Conservation (phyloP, 2,113 vertebrate genomes). For the Tachysurus fulvidraco region DNA sequence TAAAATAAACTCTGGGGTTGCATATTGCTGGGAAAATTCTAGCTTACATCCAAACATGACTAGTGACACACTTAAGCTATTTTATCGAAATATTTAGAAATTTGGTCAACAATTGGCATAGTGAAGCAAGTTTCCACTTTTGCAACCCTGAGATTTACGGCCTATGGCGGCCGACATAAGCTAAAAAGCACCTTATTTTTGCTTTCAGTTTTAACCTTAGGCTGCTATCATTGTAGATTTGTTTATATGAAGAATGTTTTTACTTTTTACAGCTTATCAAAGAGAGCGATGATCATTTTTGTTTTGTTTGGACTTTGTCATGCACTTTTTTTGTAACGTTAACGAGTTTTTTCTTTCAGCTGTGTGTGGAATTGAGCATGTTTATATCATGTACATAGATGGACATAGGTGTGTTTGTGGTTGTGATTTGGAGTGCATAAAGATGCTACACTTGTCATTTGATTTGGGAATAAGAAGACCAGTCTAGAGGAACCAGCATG, state of each 20-base stretch:
- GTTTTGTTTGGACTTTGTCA: conserved; percentile 60
- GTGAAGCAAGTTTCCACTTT: background rate
- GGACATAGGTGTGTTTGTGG: conserved; percentile 49
- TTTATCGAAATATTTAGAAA: background rate
- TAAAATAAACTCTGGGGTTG: conserved; percentile 61
- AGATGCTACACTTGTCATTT: conserved; percentile 42
- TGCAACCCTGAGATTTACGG: conserved; percentile 30
- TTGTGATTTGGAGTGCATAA: conserved; percentile 80
- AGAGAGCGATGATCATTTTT: conserved; percentile 63
- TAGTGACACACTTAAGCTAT: background rate
- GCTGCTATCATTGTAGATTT: conserved; percentile 97
- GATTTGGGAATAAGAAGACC: background rate
- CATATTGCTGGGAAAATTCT: conserved; percentile 19
- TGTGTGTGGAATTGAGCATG: conserved; percentile 76
- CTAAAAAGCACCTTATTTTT: conserved; percentile 96
- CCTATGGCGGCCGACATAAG: conserved; percentile 76
- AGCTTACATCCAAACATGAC: background rate
- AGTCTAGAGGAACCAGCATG: conserved; percentile 20
- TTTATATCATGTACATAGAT: conserved; percentile 50
- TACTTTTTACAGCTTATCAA: conserved; percentile 65
- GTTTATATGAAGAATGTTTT: conserved; percentile 93
- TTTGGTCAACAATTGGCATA: background rate
- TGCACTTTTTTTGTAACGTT: conserved; percentile 75
- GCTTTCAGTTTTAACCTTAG: conserved; percentile 85
- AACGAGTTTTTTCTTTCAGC: conserved; percentile 68